Base-by-base conservation (phyloP, 2,888 invertebrate genomes). In the Muschampia plurimacula region DNA sequence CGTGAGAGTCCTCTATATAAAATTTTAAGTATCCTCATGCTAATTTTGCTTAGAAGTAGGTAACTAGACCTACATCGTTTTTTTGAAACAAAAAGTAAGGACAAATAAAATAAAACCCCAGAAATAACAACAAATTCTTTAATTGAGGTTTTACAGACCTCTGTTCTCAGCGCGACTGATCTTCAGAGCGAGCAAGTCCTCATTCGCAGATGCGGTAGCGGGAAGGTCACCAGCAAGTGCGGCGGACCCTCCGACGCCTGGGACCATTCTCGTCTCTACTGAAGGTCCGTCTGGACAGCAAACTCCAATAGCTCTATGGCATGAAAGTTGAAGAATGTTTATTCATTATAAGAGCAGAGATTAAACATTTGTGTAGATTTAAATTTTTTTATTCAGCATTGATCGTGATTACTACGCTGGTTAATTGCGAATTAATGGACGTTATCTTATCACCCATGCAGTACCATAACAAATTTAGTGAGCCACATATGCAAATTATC, bases 221-320 rank as follows among this genome's bases (percentile, higher is more conserved):
- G 94, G 94, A 10, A 94, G 81, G 65, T 93, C 95, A 3, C 95
- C 95, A 1, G 95, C 95, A 44, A 96, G 86, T 0, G 95, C 88
- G 68, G 92, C 92, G 66, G 80, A 85, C 75, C 80, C 92, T 75
- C 78, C 88, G 0, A 70, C 64, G 4, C 69, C 69, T n/a, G 63
- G 63, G 32, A n/a, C 63, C 10, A 10, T 22, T 7, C 62, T 68
- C 6, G 9, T 8, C 12, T 22, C 10, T 8, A 15, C 44, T 46
- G 46, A 46, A 28, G 63, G 52, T 0, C 77, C 91, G 69, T 96
- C 96, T 0, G 96, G 96, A 80, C 97, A 97, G 82, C 97, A 97
- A 15, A 97, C 95, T n/a, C 97, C 97, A 70, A 97, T 95, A 55
- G 96, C 81, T 44, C 89, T 87, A 69, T 8, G 9, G 52, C 22